Conservation (phyloP, 2,797 vertebrate genomes). For the Lophotriccus pileatus region DNA sequence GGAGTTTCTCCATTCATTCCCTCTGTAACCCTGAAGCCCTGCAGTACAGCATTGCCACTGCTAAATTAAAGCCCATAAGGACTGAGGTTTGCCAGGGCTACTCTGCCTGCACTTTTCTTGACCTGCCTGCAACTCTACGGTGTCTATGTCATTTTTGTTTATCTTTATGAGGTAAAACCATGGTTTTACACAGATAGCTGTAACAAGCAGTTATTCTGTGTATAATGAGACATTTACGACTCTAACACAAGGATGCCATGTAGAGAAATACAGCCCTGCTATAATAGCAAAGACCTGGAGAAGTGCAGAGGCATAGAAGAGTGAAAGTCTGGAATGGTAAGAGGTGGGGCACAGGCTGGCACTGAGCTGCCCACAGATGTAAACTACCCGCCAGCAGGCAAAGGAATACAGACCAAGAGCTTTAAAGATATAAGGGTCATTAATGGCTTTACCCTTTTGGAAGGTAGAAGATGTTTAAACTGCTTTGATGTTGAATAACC, state of each 20-base stretch:
- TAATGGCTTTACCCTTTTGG: not conserved
- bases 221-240: not conserved
- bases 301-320: not conserved
- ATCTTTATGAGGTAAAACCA: not conserved
- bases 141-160: not conserved
- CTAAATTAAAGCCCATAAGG: not conserved
- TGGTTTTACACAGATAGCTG: not conserved
- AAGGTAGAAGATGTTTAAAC: not conserved
- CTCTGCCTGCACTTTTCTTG: not conserved
- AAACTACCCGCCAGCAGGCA: not conserved
- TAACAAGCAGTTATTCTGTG: not conserved
- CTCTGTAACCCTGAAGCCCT: fast-evolving
- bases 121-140: not conserved
- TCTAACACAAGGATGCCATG: not conserved
- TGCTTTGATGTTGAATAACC: not conserved
- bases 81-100: not conserved
- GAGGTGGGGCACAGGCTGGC: not conserved
- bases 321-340: not conserved
- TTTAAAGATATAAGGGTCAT: not conserved
- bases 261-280: not conserved
- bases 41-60: not conserved
- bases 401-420: not conserved
- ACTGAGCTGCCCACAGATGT: fast-evolving
- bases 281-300: not conserved
- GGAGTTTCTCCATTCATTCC: not conserved